Base-by-base conservation (phyloP, 2,888 invertebrate species). In the Morpho deidamia region DNA sequence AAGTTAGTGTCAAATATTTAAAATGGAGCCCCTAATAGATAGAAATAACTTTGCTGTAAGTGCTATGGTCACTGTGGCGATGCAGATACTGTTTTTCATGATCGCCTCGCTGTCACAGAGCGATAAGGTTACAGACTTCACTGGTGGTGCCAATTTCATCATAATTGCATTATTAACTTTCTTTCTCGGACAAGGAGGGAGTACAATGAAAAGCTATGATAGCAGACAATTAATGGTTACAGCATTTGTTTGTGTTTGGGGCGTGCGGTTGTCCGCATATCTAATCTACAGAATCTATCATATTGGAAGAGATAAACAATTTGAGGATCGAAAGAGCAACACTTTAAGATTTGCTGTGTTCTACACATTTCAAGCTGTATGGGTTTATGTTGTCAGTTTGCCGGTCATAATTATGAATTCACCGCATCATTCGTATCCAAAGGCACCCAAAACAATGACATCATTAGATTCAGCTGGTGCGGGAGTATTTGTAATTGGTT, bases 331-430 rank as follows among this genome's bases (percentile, higher is more conserved):
- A 54, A 93, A 95, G 63, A 95, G 96, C 66, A 97, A 97, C 73
- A 93, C 95, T 11, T 92, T 97, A 50, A 91, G 96, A 66, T 97
- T 97, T 75, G 96, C 96, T n/a, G 94, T 96, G 7, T 97, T 97
- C 78, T 98, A 97, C 93, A 96, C 96, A 0, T 97, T 97, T 80
- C 86, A 96, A 94, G 96, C 96, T 11, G 90, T 97, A 23, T 98
- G 97, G 97, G 97, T 97, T 39, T 97, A 95, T 70, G 91, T 95
- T 11, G 97, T 97, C 32, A 97, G 97, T 81, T 88, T 97, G 62
- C 97, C 97, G 9, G 97, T 97, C 23, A 97, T 97, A 53, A 95
- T 97, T 59, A 94, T 97, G 60, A 97, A 97, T 78, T 96, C 96
- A 1, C 95, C 95, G 9, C 92, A 95, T 56, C 95, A 96, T 74